Conservation (phyloP, 2,113 vertebrate species). For the Psophia crepitans region DNA sequence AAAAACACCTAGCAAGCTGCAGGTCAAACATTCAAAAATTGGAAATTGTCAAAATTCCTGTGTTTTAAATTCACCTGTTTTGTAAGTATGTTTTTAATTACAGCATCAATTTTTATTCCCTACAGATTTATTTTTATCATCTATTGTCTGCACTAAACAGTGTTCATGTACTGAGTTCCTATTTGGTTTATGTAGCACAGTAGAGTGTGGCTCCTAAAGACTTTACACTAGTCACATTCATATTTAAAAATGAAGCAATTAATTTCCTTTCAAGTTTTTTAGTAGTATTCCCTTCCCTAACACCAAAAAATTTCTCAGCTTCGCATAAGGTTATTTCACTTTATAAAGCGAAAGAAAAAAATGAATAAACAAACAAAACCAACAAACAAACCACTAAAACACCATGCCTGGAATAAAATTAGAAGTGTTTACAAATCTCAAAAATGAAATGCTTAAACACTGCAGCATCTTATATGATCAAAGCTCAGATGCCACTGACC, state of each 20-base stretch:
- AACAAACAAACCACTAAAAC: not conserved
- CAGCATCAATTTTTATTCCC: not conserved
- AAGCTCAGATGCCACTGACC: not conserved
- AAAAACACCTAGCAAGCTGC: not conserved
- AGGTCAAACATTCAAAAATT: not conserved
- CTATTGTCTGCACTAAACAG: not conserved
- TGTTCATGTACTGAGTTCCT: not conserved
- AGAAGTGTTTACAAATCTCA: not conserved
- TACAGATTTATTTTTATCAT: not conserved
- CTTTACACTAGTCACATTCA: not conserved
- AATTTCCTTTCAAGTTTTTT: not conserved
- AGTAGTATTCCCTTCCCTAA: not conserved
- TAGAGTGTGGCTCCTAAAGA: not conserved
- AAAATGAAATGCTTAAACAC: not conserved
- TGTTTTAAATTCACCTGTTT: not conserved
- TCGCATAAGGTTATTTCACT: not conserved
- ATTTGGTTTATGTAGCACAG: not conserved
- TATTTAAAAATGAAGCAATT: not conserved
- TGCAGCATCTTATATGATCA: not conserved
- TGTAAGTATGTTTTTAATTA: not conserved
- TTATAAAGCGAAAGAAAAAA: too few relatives aligned
- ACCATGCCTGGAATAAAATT: not conserved
- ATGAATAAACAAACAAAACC: too few relatives aligned
- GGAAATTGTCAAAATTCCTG: not conserved
- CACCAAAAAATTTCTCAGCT: not conserved